These are phyloP conservation scores for Ennomos quercinarius DNA, from an alignment of 2,888 invertebrate genomes.

Conservation along the genomic window DNA sequence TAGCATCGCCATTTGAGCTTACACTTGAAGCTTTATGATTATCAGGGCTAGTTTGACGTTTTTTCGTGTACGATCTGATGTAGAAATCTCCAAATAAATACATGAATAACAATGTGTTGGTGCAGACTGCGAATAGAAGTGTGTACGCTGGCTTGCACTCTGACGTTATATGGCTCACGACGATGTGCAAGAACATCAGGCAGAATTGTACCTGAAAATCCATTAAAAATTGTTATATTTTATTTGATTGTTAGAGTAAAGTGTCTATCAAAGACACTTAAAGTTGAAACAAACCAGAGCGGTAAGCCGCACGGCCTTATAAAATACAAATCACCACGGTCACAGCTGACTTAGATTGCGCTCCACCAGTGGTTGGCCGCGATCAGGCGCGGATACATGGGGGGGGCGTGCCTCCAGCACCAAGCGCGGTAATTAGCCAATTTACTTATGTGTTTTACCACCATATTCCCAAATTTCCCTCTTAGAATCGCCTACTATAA, in stretches of 20 bases:
- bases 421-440: too few species aligned
- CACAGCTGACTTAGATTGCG: too few species aligned
- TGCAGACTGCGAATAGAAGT: slow-evolving; percentile 41
- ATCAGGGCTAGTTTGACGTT: slow-evolving; percentile 27
- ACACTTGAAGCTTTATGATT: background rate
- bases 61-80: slow-evolving; percentile 48
- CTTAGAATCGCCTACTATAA: too few species aligned
- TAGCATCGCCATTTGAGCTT: slow-evolving; percentile 5
- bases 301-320: too few species aligned
- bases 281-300: background rate
- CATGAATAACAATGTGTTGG: slow-evolving; percentile 54
- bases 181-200: slow-evolving; percentile 51
- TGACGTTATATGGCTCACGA: slow-evolving; percentile 44
- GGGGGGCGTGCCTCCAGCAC: too few species aligned
- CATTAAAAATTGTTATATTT: slow-evolving; percentile 6
- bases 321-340: background rate
- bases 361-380: too few species aligned
- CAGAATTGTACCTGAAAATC: slow-evolving; percentile 60
- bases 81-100: slow-evolving; percentile 62
- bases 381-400: too few species aligned
- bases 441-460: too few species aligned
- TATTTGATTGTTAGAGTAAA: too few species aligned
- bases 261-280: too few species aligned
- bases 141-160: slow-evolving; percentile 55
- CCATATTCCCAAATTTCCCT: too few species aligned